These are phyloP conservation scores for Furnarius figulus DNA, from an alignment of 2,113 vertebrate species.

Conservation along the genomic window DNA sequence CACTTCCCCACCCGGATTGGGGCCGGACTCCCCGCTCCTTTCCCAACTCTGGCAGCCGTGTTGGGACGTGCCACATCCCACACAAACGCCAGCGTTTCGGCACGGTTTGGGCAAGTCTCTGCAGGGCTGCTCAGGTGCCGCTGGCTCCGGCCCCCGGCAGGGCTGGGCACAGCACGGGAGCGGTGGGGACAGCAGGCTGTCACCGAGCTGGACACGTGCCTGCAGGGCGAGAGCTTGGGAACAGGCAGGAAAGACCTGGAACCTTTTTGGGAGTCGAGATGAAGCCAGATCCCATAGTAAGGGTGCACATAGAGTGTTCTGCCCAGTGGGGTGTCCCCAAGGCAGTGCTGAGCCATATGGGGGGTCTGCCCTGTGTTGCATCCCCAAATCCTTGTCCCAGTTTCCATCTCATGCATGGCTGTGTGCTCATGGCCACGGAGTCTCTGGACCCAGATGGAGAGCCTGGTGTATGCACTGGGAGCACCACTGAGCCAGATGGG, in stretches of 20 bases:
- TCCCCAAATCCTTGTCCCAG: background rate
- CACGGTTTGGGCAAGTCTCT: background rate
- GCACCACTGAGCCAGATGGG: background rate
- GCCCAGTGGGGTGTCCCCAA: background rate
- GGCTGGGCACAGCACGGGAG: background rate
- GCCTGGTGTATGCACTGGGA: background rate
- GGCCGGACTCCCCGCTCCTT: background rate
- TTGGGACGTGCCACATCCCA: slow-evolving; percentile 4
- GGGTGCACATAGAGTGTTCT: background rate
- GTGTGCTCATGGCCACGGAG: background rate
- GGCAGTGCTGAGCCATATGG: background rate
- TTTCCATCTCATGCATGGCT: background rate
- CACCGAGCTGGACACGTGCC: background rate
- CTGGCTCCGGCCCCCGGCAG: accelerated
- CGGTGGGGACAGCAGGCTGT: background rate
- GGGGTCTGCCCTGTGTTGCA: background rate
- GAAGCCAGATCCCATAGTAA: background rate
- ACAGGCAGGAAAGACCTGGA: accelerated
- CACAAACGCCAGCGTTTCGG: background rate
- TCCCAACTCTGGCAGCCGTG: background rate
- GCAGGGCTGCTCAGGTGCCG: background rate
- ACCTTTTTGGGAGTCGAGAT: background rate
- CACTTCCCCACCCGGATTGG: background rate
- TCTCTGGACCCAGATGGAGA: background rate
- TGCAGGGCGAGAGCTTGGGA: background rate